These are phyloP conservation scores for Apis dorsata DNA, from an alignment of 1,140 invertebrate species.

Conservation along the genomic window DNA sequence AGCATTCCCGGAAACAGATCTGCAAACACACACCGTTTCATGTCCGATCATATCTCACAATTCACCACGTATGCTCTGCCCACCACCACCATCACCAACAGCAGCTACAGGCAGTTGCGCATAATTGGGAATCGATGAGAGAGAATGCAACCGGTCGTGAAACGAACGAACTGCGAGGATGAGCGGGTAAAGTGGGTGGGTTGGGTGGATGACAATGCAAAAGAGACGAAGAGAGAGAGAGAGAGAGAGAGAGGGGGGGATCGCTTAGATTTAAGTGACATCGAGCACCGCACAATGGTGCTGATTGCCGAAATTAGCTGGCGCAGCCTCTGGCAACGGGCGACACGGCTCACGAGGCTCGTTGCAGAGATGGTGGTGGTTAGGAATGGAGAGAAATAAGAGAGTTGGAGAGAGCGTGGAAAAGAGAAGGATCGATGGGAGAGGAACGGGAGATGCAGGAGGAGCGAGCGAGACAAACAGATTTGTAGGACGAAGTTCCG, in stretches of 20 bases:
- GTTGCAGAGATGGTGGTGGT: slow-evolving; percentile 6
- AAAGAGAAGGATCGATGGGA: not conserved
- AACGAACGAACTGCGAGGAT: slow-evolving; percentile 1
- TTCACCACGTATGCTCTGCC: not conserved
- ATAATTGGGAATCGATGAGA: slow-evolving; percentile 36
- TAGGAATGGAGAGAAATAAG: slow-evolving; percentile 18
- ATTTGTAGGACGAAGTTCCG: slow-evolving; percentile 37
- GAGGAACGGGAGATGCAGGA: slow-evolving; percentile 13
- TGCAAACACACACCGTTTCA: not conserved
- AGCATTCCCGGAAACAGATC: too few species aligned
- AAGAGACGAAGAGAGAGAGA: not conserved
- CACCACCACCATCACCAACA: not conserved
- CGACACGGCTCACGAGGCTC: not conserved
- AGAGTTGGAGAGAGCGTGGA: not conserved
- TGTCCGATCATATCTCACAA: not conserved
- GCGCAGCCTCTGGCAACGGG: slow-evolving; percentile 52
- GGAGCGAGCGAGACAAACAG: slow-evolving; percentile 13
- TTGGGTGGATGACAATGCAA: slow-evolving; percentile 15
- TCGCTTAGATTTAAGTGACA: slow-evolving; percentile 64
- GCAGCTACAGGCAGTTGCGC: not conserved
- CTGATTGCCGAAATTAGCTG: slow-evolving; percentile 73
- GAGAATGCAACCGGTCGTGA: not conserved
- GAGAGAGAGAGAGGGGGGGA: slow-evolving; percentile 12
- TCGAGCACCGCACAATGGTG: slow-evolving; percentile 65
- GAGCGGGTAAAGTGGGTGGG: not conserved